Conservation (phyloP, 2,797 vertebrate species). For the Rhodeus uyekii region DNA sequence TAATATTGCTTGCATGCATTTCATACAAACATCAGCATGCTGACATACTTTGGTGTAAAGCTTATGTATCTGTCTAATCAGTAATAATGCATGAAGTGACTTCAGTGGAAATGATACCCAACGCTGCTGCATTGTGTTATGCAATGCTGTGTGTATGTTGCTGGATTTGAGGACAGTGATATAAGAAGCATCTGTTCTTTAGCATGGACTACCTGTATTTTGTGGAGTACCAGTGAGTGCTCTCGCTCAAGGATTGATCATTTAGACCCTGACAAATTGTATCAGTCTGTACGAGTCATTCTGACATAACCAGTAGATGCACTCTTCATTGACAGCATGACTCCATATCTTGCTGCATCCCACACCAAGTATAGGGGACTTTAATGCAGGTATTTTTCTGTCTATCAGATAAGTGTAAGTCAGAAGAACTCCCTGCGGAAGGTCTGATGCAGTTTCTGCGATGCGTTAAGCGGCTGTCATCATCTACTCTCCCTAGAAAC, state of each 20-base stretch:
- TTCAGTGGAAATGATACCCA: background rate
- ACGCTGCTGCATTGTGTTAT: conserved; percentile 6
- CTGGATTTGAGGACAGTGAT: conserved; percentile 30
- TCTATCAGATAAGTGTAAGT: background rate
- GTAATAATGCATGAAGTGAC: conserved; percentile 8
- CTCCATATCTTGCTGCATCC: background rate
- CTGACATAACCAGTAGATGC: conserved; percentile 18
- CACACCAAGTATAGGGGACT: background rate
- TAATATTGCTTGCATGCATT: background rate
- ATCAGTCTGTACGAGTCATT: conserved; percentile 3
- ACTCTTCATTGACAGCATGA: background rate
- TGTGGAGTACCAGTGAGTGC: conserved; percentile 31
- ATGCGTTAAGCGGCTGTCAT: conserved; percentile 24
- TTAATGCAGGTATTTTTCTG: background rate
- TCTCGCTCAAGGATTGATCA: conserved; percentile 8
- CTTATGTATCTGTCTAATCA: background rate
- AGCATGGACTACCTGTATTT: conserved; percentile 42
- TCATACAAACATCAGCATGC: background rate
- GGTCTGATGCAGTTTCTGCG: background rate
- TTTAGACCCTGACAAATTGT: conserved; percentile 18
- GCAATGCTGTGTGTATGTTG: conserved; percentile 29
- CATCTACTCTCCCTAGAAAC: conserved; percentile 28
- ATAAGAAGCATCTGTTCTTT: conserved; percentile 48
- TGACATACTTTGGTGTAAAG: background rate
- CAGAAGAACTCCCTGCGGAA: background rate